These are phyloP conservation scores for Crocuta crocuta DNA, from an alignment of 2,113 vertebrate species.

Conservation along the genomic window DNA sequence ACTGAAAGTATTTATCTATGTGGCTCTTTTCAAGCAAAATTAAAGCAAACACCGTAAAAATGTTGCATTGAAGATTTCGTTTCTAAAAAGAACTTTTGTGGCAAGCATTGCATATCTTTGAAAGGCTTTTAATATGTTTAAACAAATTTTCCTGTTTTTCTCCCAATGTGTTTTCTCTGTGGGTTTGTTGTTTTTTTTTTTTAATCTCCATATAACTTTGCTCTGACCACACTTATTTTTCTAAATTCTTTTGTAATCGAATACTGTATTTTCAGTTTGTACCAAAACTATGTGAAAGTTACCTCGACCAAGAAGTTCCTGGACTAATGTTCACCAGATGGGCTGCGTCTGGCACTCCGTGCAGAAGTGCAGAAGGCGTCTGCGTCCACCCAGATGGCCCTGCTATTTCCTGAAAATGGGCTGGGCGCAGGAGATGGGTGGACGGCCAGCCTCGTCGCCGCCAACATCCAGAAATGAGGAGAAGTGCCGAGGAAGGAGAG, in stretches of 20 bases:
- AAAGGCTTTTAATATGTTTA: background rate
- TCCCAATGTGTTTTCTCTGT: background rate
- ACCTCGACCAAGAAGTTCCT: background rate
- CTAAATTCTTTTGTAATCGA: slow-evolving; percentile 63
- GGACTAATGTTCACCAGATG: slow-evolving; percentile 32
- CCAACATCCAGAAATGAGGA: background rate
- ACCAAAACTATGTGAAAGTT: slow-evolving; percentile 34
- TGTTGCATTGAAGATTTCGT: background rate
- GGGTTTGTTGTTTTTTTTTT: background rate
- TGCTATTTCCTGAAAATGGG: background rate
- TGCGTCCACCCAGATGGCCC: background rate
- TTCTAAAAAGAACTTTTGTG: background rate
- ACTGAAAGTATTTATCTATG: background rate
- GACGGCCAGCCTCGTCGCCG: rapidly evolving
- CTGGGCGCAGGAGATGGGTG: background rate
- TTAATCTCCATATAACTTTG: background rate
- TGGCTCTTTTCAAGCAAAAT: background rate
- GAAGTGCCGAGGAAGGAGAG: background rate
- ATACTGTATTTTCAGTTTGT: slow-evolving; percentile 63
- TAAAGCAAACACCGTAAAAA: background rate
- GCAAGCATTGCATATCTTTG: background rate
- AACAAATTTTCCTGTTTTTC: slow-evolving; percentile 32
- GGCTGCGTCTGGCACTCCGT: background rate
- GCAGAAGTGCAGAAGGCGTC: background rate
- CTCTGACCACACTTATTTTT: slow-evolving; percentile 70